Evolutionary conservation across 2,113 vertebrate genomes (phyloP), one percentile per base, ranked within the genome.

Genomic region (Macaca mulatta): DNA sequence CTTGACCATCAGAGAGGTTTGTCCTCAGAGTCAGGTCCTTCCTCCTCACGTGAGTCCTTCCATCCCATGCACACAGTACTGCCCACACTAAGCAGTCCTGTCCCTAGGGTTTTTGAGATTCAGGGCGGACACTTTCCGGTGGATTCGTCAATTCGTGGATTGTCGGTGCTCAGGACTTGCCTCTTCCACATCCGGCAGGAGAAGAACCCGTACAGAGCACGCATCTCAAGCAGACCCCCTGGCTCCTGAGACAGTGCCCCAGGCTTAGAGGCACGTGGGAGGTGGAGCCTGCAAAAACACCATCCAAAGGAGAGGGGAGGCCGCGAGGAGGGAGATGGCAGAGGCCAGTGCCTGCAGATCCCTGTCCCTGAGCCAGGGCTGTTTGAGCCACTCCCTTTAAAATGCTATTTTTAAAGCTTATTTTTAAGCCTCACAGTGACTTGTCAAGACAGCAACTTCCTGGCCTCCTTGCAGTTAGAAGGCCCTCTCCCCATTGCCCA

Each of bases 161-260:
- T 75, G 87, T 30, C 2, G 0, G 35, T n/a, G 61, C 72, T 22
- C 2, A 67, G 61, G 55, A 3, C 3, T 69, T 17, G 10, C 17
- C 6, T 27, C 55, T 27, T 45, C 2, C 11, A 8, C 6, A 27
- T 8, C 35, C 5, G 5, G 20, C 64, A 0, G 0, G 13, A n/a
- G n/a, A 43, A 10, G 23, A 23, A 23, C n/a, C 12, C 16, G 22
- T 4, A 0, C 5, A 11, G 5, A 64, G 70, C 17, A 0, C 12
- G n/a, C 13, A 18, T 8, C 35, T 81, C 69, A 7, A 25, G 25
- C 48, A 6, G 11, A 45, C 13, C 2, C 6, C 35, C 40, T 9
- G 4, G 27, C 30, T 30, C 74, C 25, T 43, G 17, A 30, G 55
- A 10, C 1, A 14, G 20, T 22, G 72, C 45, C 0, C 59, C 27